Evolutionary conservation across 2,888 invertebrate genomes (phyloP).

Genomic region (Rhabditoides inermis): DNA sequence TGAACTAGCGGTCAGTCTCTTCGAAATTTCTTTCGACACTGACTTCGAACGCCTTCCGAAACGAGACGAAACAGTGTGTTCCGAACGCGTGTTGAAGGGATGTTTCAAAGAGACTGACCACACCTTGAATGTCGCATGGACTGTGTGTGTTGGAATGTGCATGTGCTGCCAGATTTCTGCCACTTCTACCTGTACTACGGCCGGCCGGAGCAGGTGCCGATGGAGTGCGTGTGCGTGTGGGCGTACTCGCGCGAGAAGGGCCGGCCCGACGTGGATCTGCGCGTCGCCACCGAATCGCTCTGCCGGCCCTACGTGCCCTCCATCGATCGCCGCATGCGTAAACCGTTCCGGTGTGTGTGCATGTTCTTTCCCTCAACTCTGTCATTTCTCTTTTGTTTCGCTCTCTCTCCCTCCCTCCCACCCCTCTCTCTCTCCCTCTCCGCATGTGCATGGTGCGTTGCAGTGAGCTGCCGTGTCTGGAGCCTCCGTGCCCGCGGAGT

Average conservation of each 20-base stretch:
- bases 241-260: conserved; percentile 17
- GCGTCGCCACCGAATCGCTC: conserved; percentile 15
- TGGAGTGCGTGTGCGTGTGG: conserved; percentile 49
- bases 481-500: neutral
- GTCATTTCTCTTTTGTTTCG: too few relatives aligned
- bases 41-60: too few relatives aligned
- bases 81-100: neutral
- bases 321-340: conserved; percentile 15
- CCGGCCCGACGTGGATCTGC: conserved; percentile 26
- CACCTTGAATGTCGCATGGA: too few relatives aligned
- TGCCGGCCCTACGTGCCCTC: conserved; percentile 27
- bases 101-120: neutral
- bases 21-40: conserved; percentile 46
- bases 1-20: too few relatives aligned
- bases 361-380: neutral
- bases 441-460: neutral
- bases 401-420: too few relatives aligned
- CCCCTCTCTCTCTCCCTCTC: neutral
- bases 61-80: too few relatives aligned
- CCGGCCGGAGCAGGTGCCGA: conserved; percentile 21
- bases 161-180: conserved; percentile 43
- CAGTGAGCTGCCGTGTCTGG: neutral
- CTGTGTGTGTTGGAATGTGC: conserved; percentile 5
- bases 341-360: conserved; percentile 11
- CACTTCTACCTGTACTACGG: conserved; percentile 38